phyloP scores from a whole-genome alignment of 2,888 invertebrate species.

The Mamestra brassicae region DNA sequence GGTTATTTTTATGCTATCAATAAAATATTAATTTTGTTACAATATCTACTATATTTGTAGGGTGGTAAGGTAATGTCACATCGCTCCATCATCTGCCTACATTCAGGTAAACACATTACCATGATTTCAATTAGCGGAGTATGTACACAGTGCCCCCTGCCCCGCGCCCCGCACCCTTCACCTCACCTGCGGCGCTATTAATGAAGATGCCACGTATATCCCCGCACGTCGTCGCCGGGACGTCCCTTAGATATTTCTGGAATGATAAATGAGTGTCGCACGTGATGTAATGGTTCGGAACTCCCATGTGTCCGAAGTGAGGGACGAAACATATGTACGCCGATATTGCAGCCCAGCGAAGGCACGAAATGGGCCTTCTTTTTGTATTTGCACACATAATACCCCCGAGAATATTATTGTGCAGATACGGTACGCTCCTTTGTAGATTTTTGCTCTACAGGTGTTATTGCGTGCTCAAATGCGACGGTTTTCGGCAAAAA shows the following conservation, averaged over 20 bases:
- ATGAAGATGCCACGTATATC: constrained; percentile 73
- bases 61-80: constrained; percentile 35
- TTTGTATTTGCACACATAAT: constrained; percentile 48
- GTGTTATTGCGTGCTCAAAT: constrained; percentile 41
- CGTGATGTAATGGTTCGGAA: constrained; percentile 77
- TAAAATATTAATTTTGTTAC: constrained; percentile 12
- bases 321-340: constrained; percentile 61
- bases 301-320: constrained; percentile 72
- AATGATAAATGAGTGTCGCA: constrained; percentile 81
- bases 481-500: constrained; percentile 17
- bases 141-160: constrained; percentile 54
- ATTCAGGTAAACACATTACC: constrained; percentile 65
- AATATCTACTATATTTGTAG: constrained; percentile 18
- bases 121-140: constrained; percentile 73
- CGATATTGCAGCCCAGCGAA: constrained; percentile 58
- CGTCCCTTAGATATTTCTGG: constrained; percentile 77
- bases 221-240: constrained; percentile 68
- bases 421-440: constrained; percentile 12
- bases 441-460: constrained; percentile 43
- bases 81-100: constrained; percentile 60
- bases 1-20: not conserved
- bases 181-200: constrained; percentile 71
- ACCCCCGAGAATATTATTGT: constrained; percentile 44
- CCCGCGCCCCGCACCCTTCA: constrained; percentile 25
- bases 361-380: constrained; percentile 40